Base-by-base conservation (phyloP, 2,113 vertebrate genomes). In the Sebastes schlegelii region DNA sequence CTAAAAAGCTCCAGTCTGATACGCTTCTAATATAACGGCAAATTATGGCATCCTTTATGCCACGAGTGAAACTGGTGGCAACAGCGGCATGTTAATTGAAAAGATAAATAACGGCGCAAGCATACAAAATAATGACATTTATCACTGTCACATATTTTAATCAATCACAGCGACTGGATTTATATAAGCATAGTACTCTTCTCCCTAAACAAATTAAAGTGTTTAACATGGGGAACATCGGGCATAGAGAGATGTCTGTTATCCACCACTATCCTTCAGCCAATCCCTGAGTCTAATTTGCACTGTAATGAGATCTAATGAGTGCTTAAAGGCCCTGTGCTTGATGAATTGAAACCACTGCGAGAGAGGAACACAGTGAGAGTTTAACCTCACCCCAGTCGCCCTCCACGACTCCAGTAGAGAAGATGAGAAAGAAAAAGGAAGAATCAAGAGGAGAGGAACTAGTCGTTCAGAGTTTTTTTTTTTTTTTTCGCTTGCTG, bases 231-330 rank as follows among this genome's bases (percentile, higher is more conserved):
- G 74, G 14, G 40, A 68, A 80, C 76, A 81, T 60, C 12, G 34
- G 71, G 66, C 62, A 80, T n/a, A 16, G 26, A 86, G 68, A 83
- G 79, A 81, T 80, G 86, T 89, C 80, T 84, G 75, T 76, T 88
- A 87, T 52, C 69, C 79, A 16, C 75, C 51, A 78, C 73, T 23
- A 76, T 76, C 69, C 83, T 78, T 60, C 79, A 40, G 85, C 74
- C 86, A 91, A 88, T 90, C 73, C 76, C 80, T 71, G 76, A 76
- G 71, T 87, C 86, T 92, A 90, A 93, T 95, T 94, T 92, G 82
- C 87, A 84, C 84, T 79, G 88, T 93, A 92, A 94, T 93, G 91
- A 92, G 92, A 90, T 82, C 87, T 93, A 95, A 94, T 92, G 88
- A 92, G 85, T 84, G 90, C 90, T 92, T 89, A 79, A 88, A 80